phyloP scores from a whole-genome alignment of 1,140 invertebrate species.

The Bombyx mori region DNA sequence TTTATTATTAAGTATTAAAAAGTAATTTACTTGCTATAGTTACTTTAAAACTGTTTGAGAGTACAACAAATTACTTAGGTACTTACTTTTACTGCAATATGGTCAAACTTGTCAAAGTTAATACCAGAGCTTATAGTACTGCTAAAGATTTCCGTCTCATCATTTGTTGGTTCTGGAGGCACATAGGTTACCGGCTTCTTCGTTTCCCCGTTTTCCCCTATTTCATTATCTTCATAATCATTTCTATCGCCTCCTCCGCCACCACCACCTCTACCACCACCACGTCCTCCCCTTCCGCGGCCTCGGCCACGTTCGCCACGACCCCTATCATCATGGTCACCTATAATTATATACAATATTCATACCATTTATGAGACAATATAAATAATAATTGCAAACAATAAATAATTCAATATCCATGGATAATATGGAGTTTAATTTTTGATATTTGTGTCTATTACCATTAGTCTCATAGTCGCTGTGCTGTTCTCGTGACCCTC shows the following conservation, averaged over 20 bases:
- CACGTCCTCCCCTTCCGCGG: constrained; percentile 32
- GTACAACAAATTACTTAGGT: not conserved
- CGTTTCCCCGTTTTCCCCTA: constrained; percentile 34
- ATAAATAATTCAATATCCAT: too few species aligned
- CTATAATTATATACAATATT: not conserved
- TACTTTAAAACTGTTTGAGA: too few species aligned
- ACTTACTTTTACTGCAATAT: constrained; percentile 84
- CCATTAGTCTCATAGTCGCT: constrained; percentile 22
- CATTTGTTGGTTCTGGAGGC: constrained; percentile 81
- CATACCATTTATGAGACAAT: not conserved
- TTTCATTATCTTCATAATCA: constrained; percentile 15
- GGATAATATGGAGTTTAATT: too few species aligned
- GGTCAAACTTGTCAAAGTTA: constrained; percentile 91
- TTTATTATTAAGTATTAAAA: too few species aligned
- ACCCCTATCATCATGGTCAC: constrained; percentile 28
- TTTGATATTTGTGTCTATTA: constrained; percentile 1
- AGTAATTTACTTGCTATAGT: too few species aligned
- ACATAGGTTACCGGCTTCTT: constrained; percentile 81
- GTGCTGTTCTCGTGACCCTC: constrained; percentile 16
- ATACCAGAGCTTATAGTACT: constrained; percentile 83
- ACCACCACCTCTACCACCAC: constrained; percentile 21
- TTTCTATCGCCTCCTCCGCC: constrained; percentile 18
- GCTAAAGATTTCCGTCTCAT: constrained; percentile 81
- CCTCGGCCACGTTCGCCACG: constrained; percentile 15
- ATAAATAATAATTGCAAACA: not conserved